Conservation (phyloP, 2,888 invertebrate genomes). For the Mesorhabditis belari region DNA sequence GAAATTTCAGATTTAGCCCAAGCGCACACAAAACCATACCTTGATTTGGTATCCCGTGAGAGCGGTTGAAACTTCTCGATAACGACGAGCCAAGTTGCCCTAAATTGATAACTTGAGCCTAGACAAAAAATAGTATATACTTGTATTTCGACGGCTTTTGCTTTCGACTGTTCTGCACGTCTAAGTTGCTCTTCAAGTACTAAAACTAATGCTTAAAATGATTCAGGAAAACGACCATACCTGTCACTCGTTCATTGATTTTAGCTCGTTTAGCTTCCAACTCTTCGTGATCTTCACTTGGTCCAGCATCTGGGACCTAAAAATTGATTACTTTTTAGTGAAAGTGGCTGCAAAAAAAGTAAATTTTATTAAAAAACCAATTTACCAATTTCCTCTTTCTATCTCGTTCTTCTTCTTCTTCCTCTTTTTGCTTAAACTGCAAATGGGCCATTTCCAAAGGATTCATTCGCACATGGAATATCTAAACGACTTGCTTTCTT, state of each 20-base stretch:
- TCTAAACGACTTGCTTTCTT: neutral
- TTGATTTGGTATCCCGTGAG: constrained; percentile 30
- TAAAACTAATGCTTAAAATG: neutral
- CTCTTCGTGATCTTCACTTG: neutral
- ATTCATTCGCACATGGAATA: constrained; percentile 8
- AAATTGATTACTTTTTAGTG: neutral
- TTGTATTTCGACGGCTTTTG: neutral
- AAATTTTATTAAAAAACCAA: neutral
- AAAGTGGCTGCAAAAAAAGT: neutral
- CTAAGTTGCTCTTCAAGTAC: neutral
- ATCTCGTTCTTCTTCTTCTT: neutral
- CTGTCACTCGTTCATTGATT: no score
- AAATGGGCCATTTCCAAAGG: constrained; percentile 5
- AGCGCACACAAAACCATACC: no score
- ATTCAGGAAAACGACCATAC: neutral
- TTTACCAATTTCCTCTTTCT: neutral
- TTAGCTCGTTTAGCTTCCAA: neutral
- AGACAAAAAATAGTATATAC: no score
- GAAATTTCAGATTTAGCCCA: neutral
- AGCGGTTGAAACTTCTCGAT: constrained; percentile 18
- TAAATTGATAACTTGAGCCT: neutral
- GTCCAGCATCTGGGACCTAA: neutral
- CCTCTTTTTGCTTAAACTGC: neutral
- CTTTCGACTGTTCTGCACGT: neutral
- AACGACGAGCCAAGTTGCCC: neutral